Conservation (phyloP, 2,797 vertebrate genomes). For the Rhyacichthys aspro region DNA sequence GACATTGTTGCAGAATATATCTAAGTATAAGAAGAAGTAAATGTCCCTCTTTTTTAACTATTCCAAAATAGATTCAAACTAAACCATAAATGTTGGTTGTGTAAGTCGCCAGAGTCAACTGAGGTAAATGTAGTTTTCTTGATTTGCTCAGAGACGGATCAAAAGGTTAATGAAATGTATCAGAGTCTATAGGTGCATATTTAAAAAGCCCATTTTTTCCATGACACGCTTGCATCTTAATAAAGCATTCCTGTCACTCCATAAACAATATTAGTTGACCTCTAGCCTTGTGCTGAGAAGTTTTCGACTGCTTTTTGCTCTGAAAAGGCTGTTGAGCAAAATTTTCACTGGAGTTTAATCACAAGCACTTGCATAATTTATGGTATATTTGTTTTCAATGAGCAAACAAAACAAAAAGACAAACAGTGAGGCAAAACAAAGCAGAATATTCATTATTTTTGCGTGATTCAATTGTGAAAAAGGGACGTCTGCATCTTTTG, state of each 20-base stretch:
- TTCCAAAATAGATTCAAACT: too few relatives aligned
- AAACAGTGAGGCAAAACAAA: constrained; percentile 61
- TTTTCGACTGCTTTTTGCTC: constrained; percentile 13
- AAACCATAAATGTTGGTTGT: background rate
- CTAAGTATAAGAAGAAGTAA: too few relatives aligned
- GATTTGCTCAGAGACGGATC: background rate
- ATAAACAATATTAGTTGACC: background rate
- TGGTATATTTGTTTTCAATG: constrained; percentile 48
- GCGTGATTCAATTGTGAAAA: constrained; percentile 77
- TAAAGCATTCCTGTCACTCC: background rate
- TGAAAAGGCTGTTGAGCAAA: constrained; percentile 28
- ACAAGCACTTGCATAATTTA: constrained; percentile 58
- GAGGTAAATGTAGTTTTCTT: too few relatives aligned
- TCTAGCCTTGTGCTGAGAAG: background rate
- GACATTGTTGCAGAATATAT: too few relatives aligned
- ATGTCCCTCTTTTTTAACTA: too few relatives aligned
- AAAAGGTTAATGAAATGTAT: constrained; percentile 1
- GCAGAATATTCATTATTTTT: constrained; percentile 73
- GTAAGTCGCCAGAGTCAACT: background rate
- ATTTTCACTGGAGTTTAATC: constrained; percentile 54
- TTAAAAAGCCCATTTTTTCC: background rate
- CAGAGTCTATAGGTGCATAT: background rate
- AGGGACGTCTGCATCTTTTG: constrained; percentile 54
- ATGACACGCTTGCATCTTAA: background rate
- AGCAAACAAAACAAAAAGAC: constrained; percentile 63